Base-by-base conservation (phyloP, 2,797 vertebrate species). In the Lycodopsis pacificus region DNA sequence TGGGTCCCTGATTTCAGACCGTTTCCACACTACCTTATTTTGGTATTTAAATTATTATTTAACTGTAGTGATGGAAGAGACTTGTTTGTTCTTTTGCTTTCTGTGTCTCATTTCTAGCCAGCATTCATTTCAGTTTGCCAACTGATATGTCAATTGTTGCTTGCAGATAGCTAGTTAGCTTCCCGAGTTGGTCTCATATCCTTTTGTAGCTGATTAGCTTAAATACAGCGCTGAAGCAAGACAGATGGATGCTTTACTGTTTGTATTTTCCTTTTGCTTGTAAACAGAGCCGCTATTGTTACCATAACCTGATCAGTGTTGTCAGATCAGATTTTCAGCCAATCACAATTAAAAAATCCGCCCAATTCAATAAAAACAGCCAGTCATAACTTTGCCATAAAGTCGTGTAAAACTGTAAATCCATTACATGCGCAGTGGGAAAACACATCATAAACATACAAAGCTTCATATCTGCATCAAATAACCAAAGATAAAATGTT, bases 71-170 rank as follows among this genome's bases (percentile, higher is more conserved):
- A 40, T 10, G 40, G 57, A 27, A 32, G 38, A 44, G 38, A 25
- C 7, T 32, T 32, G 30, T 17, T 53, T 66, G 30, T 38, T 68
- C 10, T 5, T 19, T 68, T 40, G 46, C 15, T 67, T 10, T 51
- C 10, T 30, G 11, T 63, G 48, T 71, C 69, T 61, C 30, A 14
- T 30, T 51, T 71, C 11, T 20, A 51, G 44, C 46, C 58, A 48
- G 20, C 27, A 17, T 3, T 58, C 13, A 22, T 15, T 32, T 5
- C 2, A 54, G 12, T 22, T 30, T 44, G 51, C 17, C 4, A 27
- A 5, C 54, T 58, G 27, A 70, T n/a, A 30, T 57, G 25, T 56
- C 51, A 20, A 53, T 25, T 17, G 12, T 38, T 0, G 11, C 53
- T 17, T 2, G 25, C 53, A 56, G 25, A 56, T 30, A n/a, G 17